phyloP scores from a whole-genome alignment of 2,113 vertebrate genomes.

The Candoia aspera region DNA sequence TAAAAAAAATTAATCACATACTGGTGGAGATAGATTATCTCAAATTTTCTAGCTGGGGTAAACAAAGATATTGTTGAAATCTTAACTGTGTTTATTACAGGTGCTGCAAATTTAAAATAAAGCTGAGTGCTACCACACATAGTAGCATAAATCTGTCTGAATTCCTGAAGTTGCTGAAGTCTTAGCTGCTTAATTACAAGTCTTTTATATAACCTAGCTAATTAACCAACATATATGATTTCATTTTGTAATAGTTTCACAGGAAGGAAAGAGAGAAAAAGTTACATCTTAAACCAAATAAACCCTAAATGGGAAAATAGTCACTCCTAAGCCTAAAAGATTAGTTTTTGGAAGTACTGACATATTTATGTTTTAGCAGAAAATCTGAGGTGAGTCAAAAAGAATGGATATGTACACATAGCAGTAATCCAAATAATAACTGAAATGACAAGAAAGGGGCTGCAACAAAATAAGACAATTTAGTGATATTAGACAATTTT shows the following conservation, averaged over 20 bases:
- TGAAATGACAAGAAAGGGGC: background rate
- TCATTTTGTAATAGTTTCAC: constrained; percentile 40
- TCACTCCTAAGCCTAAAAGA: background rate
- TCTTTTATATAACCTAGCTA: constrained; percentile 39
- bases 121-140: constrained; percentile 36
- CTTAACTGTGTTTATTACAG: constrained; percentile 45
- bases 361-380: background rate
- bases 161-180: constrained; percentile 52
- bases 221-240: constrained; percentile 25
- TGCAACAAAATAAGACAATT: background rate
- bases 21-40: constrained; percentile 47
- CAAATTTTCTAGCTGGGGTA: constrained; percentile 49
- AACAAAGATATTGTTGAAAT: constrained; percentile 65
- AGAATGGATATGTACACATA: background rate
- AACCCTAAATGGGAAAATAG: background rate
- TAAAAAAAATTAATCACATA: constrained; percentile 4
- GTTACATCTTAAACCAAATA: constrained; percentile 14
- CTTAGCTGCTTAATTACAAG: constrained; percentile 32
- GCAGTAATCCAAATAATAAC: background rate
- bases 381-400: constrained; percentile 8
- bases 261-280: constrained; percentile 22
- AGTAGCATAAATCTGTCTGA: constrained; percentile 48
- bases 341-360: background rate
- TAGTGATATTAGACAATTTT: background rate
- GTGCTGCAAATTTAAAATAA: constrained; percentile 50